Conservation (phyloP, 2,113 vertebrate species). For the Rallus limicola region DNA sequence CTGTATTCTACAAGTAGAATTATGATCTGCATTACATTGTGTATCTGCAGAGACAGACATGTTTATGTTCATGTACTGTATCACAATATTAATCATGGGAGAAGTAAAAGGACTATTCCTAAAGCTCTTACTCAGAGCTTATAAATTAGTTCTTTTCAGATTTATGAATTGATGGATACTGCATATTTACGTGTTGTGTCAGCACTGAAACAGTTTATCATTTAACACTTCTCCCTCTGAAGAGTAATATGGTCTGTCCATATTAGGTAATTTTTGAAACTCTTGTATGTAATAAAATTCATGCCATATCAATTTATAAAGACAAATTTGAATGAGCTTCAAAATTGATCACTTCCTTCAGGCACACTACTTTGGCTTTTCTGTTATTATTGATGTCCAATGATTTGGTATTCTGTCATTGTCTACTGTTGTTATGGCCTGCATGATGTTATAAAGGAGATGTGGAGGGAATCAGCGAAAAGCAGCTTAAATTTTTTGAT, state of each 20-base stretch:
- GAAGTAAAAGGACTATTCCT: neutral
- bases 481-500: neutral
- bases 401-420: neutral
- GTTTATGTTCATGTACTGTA: conserved; percentile 12
- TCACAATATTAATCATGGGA: neutral
- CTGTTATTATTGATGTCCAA: neutral
- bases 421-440: neutral
- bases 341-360: conserved; percentile 8
- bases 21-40: neutral
- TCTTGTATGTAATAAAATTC: neutral
- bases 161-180: conserved; percentile 19
- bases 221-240: conserved; percentile 9
- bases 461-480: neutral
- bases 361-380: neutral
- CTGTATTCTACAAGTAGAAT: neutral
- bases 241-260: neutral
- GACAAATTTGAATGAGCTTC: conserved; percentile 3
- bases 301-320: neutral
- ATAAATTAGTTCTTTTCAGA: neutral
- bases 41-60: neutral
- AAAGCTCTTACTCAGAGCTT: neutral
- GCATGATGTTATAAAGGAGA: neutral
- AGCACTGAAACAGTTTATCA: conserved; percentile 13
- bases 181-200: conserved; percentile 27
- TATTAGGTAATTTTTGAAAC: neutral